phyloP scores from a whole-genome alignment of 2,888 invertebrate genomes.

The Eurois occulta region DNA sequence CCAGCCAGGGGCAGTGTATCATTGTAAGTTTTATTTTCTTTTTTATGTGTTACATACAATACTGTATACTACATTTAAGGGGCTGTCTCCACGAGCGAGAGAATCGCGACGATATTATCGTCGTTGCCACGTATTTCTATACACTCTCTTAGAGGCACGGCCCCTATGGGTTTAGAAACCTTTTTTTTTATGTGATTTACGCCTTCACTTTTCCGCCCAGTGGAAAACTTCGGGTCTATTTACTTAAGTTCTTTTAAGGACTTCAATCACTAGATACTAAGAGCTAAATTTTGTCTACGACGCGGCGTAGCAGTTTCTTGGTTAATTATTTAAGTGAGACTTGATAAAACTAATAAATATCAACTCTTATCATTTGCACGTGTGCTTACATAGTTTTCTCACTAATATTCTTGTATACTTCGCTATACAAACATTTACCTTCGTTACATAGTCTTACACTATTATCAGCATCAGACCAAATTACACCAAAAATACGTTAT shows the following conservation, averaged over 20 bases:
- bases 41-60: too few species aligned
- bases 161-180: too few species aligned
- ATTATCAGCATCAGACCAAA: slow-evolving; percentile 17
- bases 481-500: slow-evolving; percentile 6
- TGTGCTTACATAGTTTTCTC: slow-evolving; percentile 26
- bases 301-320: not conserved
- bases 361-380: slow-evolving; percentile 32
- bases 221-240: not conserved
- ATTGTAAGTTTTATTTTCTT: too few species aligned
- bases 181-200: too few species aligned
- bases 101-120: too few species aligned
- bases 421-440: not conserved
- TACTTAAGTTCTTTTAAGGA: not conserved
- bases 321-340: not conserved
- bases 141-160: too few species aligned
- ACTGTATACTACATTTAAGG: too few species aligned
- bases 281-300: not conserved
- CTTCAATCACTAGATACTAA: not conserved
- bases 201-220: not conserved
- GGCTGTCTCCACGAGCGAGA: too few species aligned
- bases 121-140: too few species aligned
- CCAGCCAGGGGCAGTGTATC: too few species aligned
- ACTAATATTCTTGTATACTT: not conserved
- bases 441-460: not conserved
- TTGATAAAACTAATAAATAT: slow-evolving; percentile 14